Conservation (phyloP, 2,113 vertebrate genomes). For the Ranitomeya variabilis region DNA sequence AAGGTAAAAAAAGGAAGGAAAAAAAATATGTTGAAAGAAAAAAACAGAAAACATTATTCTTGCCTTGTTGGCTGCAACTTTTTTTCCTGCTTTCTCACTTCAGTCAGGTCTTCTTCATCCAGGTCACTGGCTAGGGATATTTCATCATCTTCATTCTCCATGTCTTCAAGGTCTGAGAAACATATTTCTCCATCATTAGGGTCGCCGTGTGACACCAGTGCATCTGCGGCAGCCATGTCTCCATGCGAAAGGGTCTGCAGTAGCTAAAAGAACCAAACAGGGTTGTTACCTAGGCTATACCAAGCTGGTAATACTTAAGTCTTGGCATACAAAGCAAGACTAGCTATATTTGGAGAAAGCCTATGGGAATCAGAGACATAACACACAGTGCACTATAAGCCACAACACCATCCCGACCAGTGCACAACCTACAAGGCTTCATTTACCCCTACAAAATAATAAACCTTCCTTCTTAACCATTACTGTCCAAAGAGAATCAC, state of each 20-base stretch:
- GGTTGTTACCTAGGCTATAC: not conserved
- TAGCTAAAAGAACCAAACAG: slow-evolving; percentile 65
- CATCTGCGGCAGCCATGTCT: slow-evolving; percentile 85
- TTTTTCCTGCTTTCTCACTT: slow-evolving; percentile 71
- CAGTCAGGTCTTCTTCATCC: slow-evolving; percentile 83
- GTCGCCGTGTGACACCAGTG: slow-evolving; percentile 64
- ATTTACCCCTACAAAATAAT: too few species aligned
- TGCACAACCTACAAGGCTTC: too few species aligned
- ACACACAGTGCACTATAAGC: too few species aligned
- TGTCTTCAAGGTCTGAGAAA: slow-evolving; percentile 76
- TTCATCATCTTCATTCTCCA: slow-evolving; percentile 55
- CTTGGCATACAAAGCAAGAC: not conserved
- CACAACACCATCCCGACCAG: too few species aligned
- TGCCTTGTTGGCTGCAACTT: slow-evolving; percentile 62
- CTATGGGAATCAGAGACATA: too few species aligned
- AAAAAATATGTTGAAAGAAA: not conserved
- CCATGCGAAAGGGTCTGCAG: slow-evolving; percentile 81
- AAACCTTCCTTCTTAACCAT: too few species aligned
- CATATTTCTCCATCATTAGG: slow-evolving; percentile 76
- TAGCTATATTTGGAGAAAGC: not conserved
- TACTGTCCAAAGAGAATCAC: too few species aligned
- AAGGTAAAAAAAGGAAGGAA: not conserved
- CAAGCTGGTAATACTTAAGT: not conserved
- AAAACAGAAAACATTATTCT: not conserved
- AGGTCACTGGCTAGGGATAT: slow-evolving; percentile 89